Evolutionary conservation across 2,797 vertebrate genomes (phyloP).

Genomic region (Esox lucius): DNA sequence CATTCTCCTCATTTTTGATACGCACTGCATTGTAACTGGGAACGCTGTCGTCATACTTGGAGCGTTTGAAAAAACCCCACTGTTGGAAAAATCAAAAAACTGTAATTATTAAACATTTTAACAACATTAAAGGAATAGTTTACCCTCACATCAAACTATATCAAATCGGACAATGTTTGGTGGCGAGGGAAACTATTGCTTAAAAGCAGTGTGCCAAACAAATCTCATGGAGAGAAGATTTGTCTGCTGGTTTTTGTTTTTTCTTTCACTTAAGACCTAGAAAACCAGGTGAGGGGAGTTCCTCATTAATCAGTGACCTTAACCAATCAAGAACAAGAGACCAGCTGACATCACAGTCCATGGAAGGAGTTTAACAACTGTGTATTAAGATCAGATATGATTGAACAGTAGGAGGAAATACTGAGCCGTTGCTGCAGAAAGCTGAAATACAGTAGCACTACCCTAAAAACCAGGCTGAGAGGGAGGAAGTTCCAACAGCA

Average conservation of each 20-base stretch:
- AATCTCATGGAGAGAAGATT: too few species aligned
- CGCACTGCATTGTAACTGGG: conserved; percentile 91
- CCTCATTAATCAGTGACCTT: too few species aligned
- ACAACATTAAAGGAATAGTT: background rate
- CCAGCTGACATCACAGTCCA: too few species aligned
- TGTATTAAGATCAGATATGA: background rate
- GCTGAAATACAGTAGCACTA: background rate
- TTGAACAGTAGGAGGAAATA: conserved; percentile 19
- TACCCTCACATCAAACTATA: background rate
- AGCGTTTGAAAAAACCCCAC: conserved; percentile 94
- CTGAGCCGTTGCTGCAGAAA: conserved; percentile 37
- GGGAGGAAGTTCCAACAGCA: conserved; percentile 17
- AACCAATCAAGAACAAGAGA: background rate
- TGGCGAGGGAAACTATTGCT: background rate
- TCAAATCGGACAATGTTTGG: background rate
- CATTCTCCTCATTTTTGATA: conserved; percentile 86
- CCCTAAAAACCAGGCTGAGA: conserved; percentile 16
- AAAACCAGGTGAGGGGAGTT: too few species aligned
- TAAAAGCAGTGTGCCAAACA: background rate
- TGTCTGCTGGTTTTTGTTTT: background rate
- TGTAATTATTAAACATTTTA: background rate
- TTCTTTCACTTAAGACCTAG: too few species aligned
- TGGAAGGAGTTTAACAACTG: too few species aligned
- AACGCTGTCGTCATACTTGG: conserved; percentile 89
- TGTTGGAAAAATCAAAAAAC: conserved; percentile 49